Base-by-base conservation (phyloP, 2,888 invertebrate genomes). In the Copidosoma aretas region DNA sequence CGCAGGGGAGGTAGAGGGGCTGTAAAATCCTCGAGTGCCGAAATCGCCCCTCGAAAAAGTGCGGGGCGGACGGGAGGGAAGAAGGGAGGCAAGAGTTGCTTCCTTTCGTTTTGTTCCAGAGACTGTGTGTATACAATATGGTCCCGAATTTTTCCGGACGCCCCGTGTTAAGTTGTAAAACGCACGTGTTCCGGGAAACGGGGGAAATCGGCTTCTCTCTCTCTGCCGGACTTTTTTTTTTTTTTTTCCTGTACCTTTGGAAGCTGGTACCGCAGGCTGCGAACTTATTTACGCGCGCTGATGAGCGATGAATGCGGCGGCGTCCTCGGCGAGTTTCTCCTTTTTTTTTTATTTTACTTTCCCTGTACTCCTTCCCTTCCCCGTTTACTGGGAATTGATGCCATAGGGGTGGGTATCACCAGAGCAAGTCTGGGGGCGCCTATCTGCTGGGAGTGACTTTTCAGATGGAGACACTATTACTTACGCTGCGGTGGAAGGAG, bases 161-260 rank as follows among this genome's bases (percentile, higher is more conserved):
- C 76, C 76, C 74, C n/a, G n/a, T 75, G 73, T 78, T 76, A 78
- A 77, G 76, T 76, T 76, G 77, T 79, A 78, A 79, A 79, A 73
- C 66, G 52, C 43, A 60, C 53, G 32, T 32, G 63, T 64, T 68
- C 64, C 56, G 46, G 61, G 67, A 68, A 67, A 60, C 67, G 70
- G 64, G 64, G 63, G 46, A 70, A 70, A 67, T 70, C 70, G 51
- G 57, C 64, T 63, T 63, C 67, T 67, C 39, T 53, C 56, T 49
- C 39, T 49, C 41, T 51, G 17, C 46, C 41, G 21, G 43, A 21
- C 12, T 15, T 54, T 19, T 22, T 52, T 52, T 52, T 19, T 52
- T 54, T 54, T 54, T 46, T 12, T 12, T 15, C 43, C 25, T 32
- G 32, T 32, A 5, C 3, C 32, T 3, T 32, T 3, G 32, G 32